These are phyloP conservation scores for Lophura nycthemera DNA, from an alignment of 2,113 vertebrate genomes.

Conservation along the genomic window DNA sequence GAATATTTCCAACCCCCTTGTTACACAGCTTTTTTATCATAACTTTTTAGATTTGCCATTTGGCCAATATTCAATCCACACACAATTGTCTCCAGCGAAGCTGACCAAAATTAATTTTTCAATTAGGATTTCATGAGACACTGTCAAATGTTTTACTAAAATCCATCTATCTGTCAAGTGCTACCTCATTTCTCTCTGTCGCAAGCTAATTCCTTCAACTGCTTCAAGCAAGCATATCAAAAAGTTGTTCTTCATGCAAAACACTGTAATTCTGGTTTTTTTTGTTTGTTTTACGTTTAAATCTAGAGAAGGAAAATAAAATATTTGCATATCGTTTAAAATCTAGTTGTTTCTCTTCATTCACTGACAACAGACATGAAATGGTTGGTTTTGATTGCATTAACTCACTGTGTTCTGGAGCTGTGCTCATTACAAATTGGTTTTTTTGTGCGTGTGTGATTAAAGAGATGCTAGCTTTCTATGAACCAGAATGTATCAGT, in stretches of 20 bases:
- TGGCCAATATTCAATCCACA: background rate
- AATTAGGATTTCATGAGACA: constrained; percentile 47
- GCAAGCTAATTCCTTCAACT: background rate
- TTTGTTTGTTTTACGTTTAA: background rate
- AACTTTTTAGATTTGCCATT: background rate
- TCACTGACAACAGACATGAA: background rate
- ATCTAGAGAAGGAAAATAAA: background rate
- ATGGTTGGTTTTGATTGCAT: background rate
- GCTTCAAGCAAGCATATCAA: background rate
- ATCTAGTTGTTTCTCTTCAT: background rate
- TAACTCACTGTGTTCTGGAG: background rate
- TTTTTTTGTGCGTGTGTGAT: too few species aligned
- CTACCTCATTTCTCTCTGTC: background rate
- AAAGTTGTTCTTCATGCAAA: background rate
- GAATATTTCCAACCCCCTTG: background rate
- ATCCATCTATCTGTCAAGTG: constrained; percentile 9
- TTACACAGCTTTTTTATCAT: background rate
- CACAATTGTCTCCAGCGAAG: constrained; percentile 1
- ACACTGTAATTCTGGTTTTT: background rate
- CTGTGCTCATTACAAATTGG: background rate
- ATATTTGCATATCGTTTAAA: background rate
- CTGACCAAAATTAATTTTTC: constrained; percentile 43
- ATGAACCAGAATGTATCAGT: rapidly evolving
- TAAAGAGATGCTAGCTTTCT: background rate
- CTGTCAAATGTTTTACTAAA: background rate